Conservation (phyloP, 1,140 invertebrate species). For the Trichoplusia ni region DNA sequence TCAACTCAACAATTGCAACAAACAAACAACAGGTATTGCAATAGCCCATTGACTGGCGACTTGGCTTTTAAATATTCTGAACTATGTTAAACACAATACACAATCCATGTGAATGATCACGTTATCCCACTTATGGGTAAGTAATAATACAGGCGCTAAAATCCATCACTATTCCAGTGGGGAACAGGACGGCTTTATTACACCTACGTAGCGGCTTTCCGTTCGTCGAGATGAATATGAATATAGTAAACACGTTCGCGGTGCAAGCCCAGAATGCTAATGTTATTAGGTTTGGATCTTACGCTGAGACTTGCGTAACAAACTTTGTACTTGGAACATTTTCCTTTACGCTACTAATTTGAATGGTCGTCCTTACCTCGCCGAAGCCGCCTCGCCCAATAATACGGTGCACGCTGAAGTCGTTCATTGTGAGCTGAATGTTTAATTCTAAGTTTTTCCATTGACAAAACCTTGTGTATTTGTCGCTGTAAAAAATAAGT, state of each 20-base stretch:
- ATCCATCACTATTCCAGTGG: conserved; percentile 36
- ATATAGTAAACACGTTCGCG: conserved; percentile 34
- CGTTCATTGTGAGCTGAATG: conserved; percentile 99
- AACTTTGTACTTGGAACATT: conserved; percentile 22
- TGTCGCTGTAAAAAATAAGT: conserved; percentile 90
- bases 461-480: conserved; percentile 99
- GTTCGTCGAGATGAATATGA: conserved; percentile 38
- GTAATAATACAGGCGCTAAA: conserved; percentile 27
- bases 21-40: too few relatives aligned
- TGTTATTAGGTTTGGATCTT: conserved; percentile 31
- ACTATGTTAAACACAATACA: neutral
- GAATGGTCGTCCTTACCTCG: conserved; percentile 82
- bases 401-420: conserved; percentile 99
- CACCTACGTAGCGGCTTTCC: conserved; percentile 34
- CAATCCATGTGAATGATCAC: conserved; percentile 8
- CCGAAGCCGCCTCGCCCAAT: conserved; percentile 99
- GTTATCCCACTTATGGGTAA: neutral
- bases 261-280: conserved; percentile 36
- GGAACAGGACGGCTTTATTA: conserved; percentile 32
- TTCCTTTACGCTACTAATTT: conserved; percentile 3
- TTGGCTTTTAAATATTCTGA: neutral
- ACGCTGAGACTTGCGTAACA: conserved; percentile 26
- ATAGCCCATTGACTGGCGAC: too few relatives aligned
- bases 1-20: too few relatives aligned
- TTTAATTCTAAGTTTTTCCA: conserved; percentile 99